Base-by-base conservation (phyloP, 2,888 invertebrate species). In the Hirudinaria manillensis region DNA sequence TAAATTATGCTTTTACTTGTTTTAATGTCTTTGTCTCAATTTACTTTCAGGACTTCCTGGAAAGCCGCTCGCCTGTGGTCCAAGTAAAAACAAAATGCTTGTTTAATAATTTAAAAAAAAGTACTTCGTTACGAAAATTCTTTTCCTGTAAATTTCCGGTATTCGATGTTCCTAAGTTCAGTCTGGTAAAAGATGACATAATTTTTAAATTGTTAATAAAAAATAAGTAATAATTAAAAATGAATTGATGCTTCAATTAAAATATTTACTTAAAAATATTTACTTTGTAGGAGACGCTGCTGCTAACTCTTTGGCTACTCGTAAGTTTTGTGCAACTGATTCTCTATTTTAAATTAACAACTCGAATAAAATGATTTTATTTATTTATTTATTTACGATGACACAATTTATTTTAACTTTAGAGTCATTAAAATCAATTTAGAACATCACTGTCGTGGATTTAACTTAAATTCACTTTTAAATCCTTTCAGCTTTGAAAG, bases 1-100 rank as follows among this genome's bases (percentile, higher is more conserved):
- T 10, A 68, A 29, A 19, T 32, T 27, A 53, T 21, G 21, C 21
- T 53, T 53, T 53, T 16, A 53, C 21, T 53, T 53, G 53, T 16
- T 16, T 21, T 16, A 53, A 7, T 24, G 27, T 16, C 61, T 27
- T 61, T 68, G n/a, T 68, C 68, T 68, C 27, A 45, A 38, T 13
- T 45, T 68, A 45, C 2, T 72, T 61, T 36, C 55, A 76, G 51
- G 55, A 77, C 75, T 77, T 36, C 75, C 67, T 70, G 75, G 72
- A 16, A 75, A 75, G 32, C 75, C 90, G 78, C 91, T 91, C 83
- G 92, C 92, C 32, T 88, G 90, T 81, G 92, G 92, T 0, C 90
- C 90, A 81, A 93, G 93, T 0, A 88, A 93, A 78, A 45, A n/a
- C n/a, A n/a, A n/a, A n/a, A 45, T 45, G 16, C 3, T 45, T 45